Evolutionary conservation across 2,888 invertebrate genomes (phyloP).

Genomic region (Trichogramma evanescens): DNA sequence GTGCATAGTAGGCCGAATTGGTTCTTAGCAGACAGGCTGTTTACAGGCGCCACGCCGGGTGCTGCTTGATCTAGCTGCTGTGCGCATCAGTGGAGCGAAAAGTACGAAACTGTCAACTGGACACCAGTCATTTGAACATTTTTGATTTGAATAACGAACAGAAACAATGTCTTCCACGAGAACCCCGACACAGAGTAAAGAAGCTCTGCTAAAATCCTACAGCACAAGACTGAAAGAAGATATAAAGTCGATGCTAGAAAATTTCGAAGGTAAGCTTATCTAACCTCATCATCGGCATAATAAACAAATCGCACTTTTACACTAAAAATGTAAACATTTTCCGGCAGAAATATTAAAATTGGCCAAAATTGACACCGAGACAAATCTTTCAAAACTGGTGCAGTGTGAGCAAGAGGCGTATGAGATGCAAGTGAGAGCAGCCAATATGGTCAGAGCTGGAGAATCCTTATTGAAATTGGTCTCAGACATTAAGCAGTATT

Average conservation of each 20-base stretch:
- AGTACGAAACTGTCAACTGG: too few species aligned
- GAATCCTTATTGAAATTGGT: constrained; percentile 96
- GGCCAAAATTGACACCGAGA: constrained; percentile 83
- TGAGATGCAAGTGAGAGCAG: constrained; percentile 94
- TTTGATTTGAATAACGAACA: neutral
- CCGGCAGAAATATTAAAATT: constrained; percentile 77
- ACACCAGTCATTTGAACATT: too few species aligned
- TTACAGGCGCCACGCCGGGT: too few species aligned
- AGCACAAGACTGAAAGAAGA: constrained; percentile 91
- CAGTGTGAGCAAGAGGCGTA: constrained; percentile 93
- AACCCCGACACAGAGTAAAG: constrained; percentile 83
- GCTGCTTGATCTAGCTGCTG: too few species aligned
- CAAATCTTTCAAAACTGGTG: constrained; percentile 81
- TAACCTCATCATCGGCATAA: constrained; percentile 22
- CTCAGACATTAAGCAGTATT: constrained; percentile 94
- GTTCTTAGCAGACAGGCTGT: too few species aligned
- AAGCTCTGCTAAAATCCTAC: constrained; percentile 90
- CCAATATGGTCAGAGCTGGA: constrained; percentile 93
- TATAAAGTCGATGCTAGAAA: constrained; percentile 94
- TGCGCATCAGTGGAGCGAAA: too few species aligned
- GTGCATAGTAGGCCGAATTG: too few species aligned
- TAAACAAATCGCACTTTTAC: constrained; percentile 22
- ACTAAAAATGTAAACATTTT: constrained; percentile 2
- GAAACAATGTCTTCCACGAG: constrained; percentile 49
- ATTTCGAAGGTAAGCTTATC: constrained; percentile 73